Conservation (phyloP, 2,113 vertebrate species). For the Amphiprion ocellaris region DNA sequence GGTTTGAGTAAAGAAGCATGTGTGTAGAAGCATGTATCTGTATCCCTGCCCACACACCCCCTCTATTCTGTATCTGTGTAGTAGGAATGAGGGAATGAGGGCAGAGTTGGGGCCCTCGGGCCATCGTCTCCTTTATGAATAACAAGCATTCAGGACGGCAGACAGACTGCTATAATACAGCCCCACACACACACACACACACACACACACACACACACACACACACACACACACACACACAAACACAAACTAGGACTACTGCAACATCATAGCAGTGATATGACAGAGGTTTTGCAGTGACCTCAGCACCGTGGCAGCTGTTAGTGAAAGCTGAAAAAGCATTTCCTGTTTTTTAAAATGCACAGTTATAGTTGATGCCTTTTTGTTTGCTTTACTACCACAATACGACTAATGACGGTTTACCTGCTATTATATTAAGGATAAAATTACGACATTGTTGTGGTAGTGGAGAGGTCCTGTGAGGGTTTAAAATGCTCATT, state of each 20-base stretch:
- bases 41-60: background rate
- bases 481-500: no score
- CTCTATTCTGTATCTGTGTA: slow-evolving; percentile 38
- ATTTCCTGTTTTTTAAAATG: background rate
- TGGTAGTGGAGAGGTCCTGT: no score
- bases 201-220: background rate
- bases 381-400: background rate
- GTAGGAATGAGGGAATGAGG: slow-evolving; percentile 75
- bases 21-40: background rate
- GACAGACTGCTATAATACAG: slow-evolving; percentile 50
- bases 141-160: slow-evolving; percentile 77
- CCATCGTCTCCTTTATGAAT: slow-evolving; percentile 70
- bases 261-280: slow-evolving; percentile 1
- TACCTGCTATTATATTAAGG: no score
- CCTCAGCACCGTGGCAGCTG: background rate
- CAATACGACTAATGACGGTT: no score
- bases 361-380: background rate
- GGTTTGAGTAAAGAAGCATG: background rate
- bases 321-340: background rate
- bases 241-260: background rate
- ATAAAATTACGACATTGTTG: no score
- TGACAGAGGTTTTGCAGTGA: background rate
- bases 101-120: slow-evolving; percentile 67
- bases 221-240: slow-evolving; percentile 13
- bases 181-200: slow-evolving; percentile 8